Evolutionary conservation across 1,140 invertebrate species (phyloP).

Genomic region (Choristoneura fumiferana): DNA sequence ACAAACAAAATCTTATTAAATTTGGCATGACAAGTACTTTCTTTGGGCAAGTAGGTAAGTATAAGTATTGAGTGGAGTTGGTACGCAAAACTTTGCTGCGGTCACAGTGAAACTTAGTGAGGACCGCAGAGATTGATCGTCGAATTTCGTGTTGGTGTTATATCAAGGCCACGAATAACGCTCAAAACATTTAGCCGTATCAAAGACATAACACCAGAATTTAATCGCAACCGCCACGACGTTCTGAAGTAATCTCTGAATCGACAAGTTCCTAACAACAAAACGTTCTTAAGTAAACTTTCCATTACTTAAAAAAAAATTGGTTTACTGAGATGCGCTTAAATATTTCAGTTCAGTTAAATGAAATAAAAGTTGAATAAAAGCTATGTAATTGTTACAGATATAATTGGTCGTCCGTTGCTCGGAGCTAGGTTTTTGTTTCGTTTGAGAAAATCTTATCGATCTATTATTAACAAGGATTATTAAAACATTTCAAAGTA

Average conservation of each 20-base stretch:
- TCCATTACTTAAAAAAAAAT: no score
- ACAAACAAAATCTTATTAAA: no score
- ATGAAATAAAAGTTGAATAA: no score
- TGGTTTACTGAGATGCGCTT: no score
- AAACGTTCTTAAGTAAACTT: no score
- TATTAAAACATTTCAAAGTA: background rate
- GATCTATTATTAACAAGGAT: constrained; percentile 4
- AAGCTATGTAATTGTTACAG: background rate
- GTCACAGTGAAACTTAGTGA: background rate
- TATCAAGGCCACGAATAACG: background rate
- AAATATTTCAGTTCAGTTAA: no score
- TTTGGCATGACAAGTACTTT: no score
- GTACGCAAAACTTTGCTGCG: background rate
- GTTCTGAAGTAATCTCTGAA: no score
- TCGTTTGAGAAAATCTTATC: constrained; percentile 6
- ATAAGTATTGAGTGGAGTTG: no score
- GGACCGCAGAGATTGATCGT: constrained; percentile 12
- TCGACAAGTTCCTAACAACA: no score
- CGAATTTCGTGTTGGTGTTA: background rate
- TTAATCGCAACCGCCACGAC: background rate
- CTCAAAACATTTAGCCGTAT: constrained; percentile 3
- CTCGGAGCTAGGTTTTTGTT: constrained; percentile 5
- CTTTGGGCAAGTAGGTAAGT: no score
- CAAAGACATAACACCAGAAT: background rate
- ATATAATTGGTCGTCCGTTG: constrained; percentile 2